Evolutionary conservation across 2,113 vertebrate species (phyloP).

Genomic region (Eptesicus fuscus): DNA sequence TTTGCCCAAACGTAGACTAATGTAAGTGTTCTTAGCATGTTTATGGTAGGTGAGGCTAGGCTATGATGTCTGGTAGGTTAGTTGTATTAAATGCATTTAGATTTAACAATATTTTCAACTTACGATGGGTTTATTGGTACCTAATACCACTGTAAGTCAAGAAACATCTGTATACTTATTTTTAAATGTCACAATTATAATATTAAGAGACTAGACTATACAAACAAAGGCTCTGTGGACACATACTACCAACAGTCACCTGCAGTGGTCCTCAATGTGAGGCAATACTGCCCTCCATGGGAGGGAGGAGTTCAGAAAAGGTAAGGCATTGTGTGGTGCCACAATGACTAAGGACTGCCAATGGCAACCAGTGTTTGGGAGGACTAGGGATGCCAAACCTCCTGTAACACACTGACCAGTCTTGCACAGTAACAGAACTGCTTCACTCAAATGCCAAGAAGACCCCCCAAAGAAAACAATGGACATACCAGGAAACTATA

Average conservation of each 20-base stretch:
- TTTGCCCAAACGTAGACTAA: neutral
- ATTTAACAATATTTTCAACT: neutral
- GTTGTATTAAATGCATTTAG: neutral
- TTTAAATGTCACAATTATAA: constrained; percentile 16
- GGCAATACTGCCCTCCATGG: neutral
- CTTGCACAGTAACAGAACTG: neutral
- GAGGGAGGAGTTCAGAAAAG: neutral
- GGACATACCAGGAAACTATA: neutral
- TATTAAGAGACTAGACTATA: neutral
- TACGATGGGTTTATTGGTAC: neutral
- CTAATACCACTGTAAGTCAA: neutral
- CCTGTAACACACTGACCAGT: neutral
- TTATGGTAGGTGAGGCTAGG: neutral
- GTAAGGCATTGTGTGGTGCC: neutral
- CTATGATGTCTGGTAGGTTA: neutral
- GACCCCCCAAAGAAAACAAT: neutral
- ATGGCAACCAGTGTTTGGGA: neutral
- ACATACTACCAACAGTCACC: neutral
- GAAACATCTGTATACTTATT: neutral
- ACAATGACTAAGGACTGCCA: neutral
- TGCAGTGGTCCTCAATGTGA: neutral
- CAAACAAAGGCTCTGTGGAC: neutral
- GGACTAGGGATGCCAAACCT: neutral
- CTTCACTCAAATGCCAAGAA: neutral
- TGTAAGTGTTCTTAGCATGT: neutral